Percentiles rank a stretch among this genome's conserved stretches.
phyloP scores from a whole-genome alignment of 53 echinoderm and acorn worm genomes.

The Crossaster papposus region DNA sequence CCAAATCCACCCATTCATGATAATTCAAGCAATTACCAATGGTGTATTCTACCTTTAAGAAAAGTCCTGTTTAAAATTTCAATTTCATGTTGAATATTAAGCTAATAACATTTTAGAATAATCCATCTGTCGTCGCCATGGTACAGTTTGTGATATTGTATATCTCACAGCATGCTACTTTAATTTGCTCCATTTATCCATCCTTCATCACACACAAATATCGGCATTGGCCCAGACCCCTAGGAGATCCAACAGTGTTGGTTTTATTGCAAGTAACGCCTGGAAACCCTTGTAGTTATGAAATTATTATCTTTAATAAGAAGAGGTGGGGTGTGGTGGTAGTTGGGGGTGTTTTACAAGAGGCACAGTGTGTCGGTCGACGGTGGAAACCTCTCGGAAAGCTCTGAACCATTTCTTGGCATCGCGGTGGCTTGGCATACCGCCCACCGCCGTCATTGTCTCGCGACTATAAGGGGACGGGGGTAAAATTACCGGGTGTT shows the following conservation, averaged over 20 bases:
- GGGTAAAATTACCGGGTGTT: conserved; percentile 30
- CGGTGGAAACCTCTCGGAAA: neutral
- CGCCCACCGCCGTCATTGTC: neutral
- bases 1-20: too few relatives aligned
- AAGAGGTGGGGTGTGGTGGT: neutral
- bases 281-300: conserved; percentile 34
- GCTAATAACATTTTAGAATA: too few relatives aligned
- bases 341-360: neutral
- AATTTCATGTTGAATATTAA: too few relatives aligned
- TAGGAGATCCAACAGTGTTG: conserved; percentile 30
- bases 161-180: neutral
- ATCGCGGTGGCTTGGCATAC: conserved; percentile 5
- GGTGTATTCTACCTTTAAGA: too few relatives aligned
- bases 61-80: too few relatives aligned
- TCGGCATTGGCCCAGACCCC: conserved; percentile 25
- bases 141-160: neutral
- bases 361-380: conserved; percentile 1
- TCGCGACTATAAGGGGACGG: neutral
- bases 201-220: conserved; percentile 48
- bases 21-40: too few relatives aligned
- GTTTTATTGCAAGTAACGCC: conserved; percentile 47
- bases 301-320: conserved; percentile 39
- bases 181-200: conserved; percentile 29
- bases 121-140: neutral
- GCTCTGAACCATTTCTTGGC: conserved; percentile 5